Percentiles rank a stretch among this genome's conserved stretches.
These are phyloP conservation scores for Elysia chlorotica DNA, from an alignment of 1,140 invertebrate species.

Conservation along the genomic window DNA sequence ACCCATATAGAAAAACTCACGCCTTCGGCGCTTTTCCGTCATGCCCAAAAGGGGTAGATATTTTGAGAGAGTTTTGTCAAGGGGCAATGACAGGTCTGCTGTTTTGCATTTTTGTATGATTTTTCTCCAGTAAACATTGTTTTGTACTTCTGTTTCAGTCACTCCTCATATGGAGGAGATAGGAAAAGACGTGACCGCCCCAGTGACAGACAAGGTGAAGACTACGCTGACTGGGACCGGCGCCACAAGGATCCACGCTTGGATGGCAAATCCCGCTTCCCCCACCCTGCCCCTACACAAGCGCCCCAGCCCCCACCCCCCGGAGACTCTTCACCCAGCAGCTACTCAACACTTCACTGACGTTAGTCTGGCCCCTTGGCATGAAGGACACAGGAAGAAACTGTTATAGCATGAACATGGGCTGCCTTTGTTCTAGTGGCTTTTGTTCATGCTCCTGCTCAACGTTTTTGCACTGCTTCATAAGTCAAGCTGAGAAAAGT, in stretches of 20 bases:
- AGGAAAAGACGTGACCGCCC: conserved; percentile 6
- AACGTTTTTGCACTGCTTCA: background rate
- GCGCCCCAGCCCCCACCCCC: conserved; percentile 10
- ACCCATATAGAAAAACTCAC: no score
- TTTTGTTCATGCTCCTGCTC: background rate
- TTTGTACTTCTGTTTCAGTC: background rate
- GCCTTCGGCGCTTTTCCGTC: no score
- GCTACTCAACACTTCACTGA: conserved; percentile 23
- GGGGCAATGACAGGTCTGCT: background rate
- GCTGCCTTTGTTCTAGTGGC: background rate
- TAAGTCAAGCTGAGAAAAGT: background rate
- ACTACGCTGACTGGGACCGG: conserved; percentile 19
- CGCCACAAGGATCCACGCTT: conserved; percentile 25
- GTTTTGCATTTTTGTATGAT: background rate
- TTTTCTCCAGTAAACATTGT: background rate
- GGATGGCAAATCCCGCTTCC: conserved; percentile 10
- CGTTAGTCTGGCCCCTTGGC: conserved; percentile 1
- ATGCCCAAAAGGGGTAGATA: no score
- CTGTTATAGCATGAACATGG: background rate
- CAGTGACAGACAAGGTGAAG: conserved; percentile 21
- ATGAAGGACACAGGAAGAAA: conserved; percentile 1
- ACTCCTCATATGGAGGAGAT: conserved; percentile 3
- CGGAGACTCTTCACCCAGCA: conserved; percentile 7
- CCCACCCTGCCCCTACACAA: no score
- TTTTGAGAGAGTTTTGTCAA: background rate